Evolutionary conservation across 2,888 invertebrate genomes (phyloP), one percentile per base, ranked within the genome.

Genomic region (Pterostichus niger): DNA sequence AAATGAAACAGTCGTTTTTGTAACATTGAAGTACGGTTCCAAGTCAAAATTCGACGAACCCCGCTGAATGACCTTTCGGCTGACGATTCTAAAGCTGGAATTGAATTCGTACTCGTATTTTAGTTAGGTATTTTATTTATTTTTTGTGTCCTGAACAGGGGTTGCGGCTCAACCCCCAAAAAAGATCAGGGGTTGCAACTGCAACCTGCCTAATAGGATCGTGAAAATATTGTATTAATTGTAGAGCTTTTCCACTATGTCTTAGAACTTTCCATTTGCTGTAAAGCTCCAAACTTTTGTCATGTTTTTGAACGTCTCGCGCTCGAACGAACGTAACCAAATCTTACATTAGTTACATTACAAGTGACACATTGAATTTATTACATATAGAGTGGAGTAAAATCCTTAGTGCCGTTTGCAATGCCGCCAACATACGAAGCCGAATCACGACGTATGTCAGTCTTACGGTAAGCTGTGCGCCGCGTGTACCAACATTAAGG

Each of bases 401-500:
- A 49, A 49, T 13, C 49, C 49, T 49, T 40, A 40, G 40, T 40
- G 40, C 40, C 40, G 5, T 40, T 40, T 40, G 13, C 49, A 49
- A 13, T 49, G 49, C 49, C 10, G 49, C 49, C 49, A 49, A 49
- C 49, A 11, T 40, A 40, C 40, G 40, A 40, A 40, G 40, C 59
- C 59, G 59, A 59, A 59, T 64, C 64, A 35, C 64, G 33, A 35
- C 33, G 64, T 64, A 64, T 35, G 64, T 64, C 59, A 59, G 31
- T 13, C 49, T 40, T 40, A 40, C 5, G 54, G 7, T 54, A 54
- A 59, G 24, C 59, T 64, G 64, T 33, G 33, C 59, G 40, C 49
- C 49, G n/a, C 49, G 49, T 49, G 49, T 49, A 49, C 49, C n/a
- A 49, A 49, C 49, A 13, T 49, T 49, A 11, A 49, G 49, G 49